Evolutionary conservation across 2,113 vertebrate species (phyloP).

Genomic region (Oxyruncus cristatus): DNA sequence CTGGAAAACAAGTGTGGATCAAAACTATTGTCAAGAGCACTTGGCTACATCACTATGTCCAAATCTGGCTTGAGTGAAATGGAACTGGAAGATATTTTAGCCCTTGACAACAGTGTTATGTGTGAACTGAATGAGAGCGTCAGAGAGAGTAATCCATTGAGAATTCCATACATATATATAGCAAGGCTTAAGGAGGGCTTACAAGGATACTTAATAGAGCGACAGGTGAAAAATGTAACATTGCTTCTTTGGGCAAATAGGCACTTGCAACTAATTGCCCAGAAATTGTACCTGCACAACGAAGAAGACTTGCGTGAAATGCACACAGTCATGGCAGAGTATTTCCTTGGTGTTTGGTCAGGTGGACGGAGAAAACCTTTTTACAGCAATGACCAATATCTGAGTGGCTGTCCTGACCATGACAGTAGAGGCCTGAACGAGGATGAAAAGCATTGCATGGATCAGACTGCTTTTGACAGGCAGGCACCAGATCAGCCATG

Average conservation of each 20-base stretch:
- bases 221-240: slow-evolving; percentile 90
- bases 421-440: slow-evolving; percentile 83
- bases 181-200: slow-evolving; percentile 94
- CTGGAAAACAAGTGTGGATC: slow-evolving; percentile 90
- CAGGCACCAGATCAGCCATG: slow-evolving; percentile 96
- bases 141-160: slow-evolving; percentile 85
- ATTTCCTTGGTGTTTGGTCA: slow-evolving; percentile 95
- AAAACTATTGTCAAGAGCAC: slow-evolving; percentile 87
- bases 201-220: slow-evolving; percentile 90
- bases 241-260: slow-evolving; percentile 97
- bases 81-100: slow-evolving; percentile 94
- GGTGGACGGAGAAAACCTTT: slow-evolving; percentile 94
- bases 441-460: slow-evolving; percentile 84
- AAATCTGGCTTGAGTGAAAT: slow-evolving; percentile 93
- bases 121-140: slow-evolving; percentile 83
- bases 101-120: slow-evolving; percentile 93
- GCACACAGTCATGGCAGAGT: slow-evolving; percentile 94
- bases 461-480: slow-evolving; percentile 91
- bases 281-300: slow-evolving; percentile 93
- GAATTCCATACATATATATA: slow-evolving; percentile 91
- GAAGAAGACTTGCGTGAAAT: slow-evolving; percentile 90
- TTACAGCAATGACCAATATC: slow-evolving; percentile 78
- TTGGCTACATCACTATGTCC: slow-evolving; percentile 97
- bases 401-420: slow-evolving; percentile 83
- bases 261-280: slow-evolving; percentile 94